A percentile compares a stretch with the other conserved stretches of the same genome.
These are phyloP conservation scores for Drosophila seguyi DNA, from an alignment of 1,140 invertebrate species.

Conservation along the genomic window DNA sequence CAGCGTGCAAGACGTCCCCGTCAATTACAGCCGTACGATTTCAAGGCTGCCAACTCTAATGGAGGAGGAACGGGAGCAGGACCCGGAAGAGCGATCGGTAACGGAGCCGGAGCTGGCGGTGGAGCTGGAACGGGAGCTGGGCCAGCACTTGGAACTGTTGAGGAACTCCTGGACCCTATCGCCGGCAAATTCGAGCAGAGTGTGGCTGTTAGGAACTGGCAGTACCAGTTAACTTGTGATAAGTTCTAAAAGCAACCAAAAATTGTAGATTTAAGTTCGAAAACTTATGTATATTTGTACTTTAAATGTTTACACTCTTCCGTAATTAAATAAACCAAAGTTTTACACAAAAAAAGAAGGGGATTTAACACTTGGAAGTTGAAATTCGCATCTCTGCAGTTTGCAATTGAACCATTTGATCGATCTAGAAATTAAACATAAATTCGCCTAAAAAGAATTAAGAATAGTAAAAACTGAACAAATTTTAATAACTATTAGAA, in stretches of 20 bases:
- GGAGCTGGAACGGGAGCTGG: conserved; percentile 38
- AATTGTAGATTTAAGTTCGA: conserved; percentile 15
- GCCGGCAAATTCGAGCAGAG: conserved; percentile 70
- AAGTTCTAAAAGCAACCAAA: conserved; percentile 74
- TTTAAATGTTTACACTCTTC: conserved; percentile 32
- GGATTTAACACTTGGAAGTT: fast-evolving
- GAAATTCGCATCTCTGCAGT: not conserved
- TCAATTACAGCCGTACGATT: conserved; percentile 73
- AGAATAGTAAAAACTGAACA: no score
- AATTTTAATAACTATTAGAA: no score
- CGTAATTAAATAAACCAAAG: conserved; percentile 33
- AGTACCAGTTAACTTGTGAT: conserved; percentile 84
- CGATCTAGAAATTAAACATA: no score
- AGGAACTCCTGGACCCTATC: conserved; percentile 71
- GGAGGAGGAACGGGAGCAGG: conserved; percentile 51
- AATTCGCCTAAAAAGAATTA: no score
- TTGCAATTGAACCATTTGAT: no score
- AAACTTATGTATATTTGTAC: conserved; percentile 36
- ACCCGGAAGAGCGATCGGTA: conserved; percentile 1
- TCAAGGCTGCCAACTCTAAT: conserved; percentile 43
- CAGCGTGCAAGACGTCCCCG: conserved; percentile 58
- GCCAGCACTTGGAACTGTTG: conserved; percentile 58
- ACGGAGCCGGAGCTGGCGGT: conserved; percentile 33
- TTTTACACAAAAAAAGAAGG: conserved; percentile 3
- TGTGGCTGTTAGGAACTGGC: conserved; percentile 84